Conservation (phyloP, 2,113 vertebrate species). For the Excalfactoria chinensis region DNA sequence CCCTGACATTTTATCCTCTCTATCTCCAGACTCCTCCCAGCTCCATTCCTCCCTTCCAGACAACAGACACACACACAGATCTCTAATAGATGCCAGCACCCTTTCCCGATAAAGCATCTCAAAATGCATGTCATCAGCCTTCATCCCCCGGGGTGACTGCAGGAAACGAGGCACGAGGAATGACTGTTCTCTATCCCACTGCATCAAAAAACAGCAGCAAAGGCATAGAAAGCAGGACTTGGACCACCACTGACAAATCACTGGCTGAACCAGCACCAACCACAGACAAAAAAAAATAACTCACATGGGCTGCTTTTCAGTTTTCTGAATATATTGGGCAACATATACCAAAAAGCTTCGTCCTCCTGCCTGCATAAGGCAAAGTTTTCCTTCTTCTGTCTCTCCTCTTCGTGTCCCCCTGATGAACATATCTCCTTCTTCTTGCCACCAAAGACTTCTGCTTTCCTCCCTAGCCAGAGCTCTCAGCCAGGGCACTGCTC, state of each 20-base stretch:
- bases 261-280: not conserved
- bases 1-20: not conserved
- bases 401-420: not conserved
- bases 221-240: not conserved
- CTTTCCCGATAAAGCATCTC: not conserved
- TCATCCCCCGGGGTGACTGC: fast-evolving
- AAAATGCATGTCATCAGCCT: not conserved
- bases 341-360: not conserved
- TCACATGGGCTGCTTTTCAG: not conserved
- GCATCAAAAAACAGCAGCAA: not conserved
- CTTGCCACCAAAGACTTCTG: not conserved
- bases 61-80: not conserved
- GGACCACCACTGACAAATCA: not conserved
- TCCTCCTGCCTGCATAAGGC: not conserved
- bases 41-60: not conserved
- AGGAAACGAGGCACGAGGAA: not conserved
- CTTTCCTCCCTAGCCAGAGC: not conserved
- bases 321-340: not conserved
- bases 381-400: not conserved
- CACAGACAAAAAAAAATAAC: not conserved
- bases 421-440: not conserved
- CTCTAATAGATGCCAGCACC: not conserved
- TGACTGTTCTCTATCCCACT: not conserved
- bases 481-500: not conserved
- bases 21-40: not conserved